Percentiles rank a stretch among this genome's conserved stretches.
These are phyloP conservation scores for Andrena bicolor DNA, from an alignment of 2,888 invertebrate genomes.

Conservation along the genomic window DNA sequence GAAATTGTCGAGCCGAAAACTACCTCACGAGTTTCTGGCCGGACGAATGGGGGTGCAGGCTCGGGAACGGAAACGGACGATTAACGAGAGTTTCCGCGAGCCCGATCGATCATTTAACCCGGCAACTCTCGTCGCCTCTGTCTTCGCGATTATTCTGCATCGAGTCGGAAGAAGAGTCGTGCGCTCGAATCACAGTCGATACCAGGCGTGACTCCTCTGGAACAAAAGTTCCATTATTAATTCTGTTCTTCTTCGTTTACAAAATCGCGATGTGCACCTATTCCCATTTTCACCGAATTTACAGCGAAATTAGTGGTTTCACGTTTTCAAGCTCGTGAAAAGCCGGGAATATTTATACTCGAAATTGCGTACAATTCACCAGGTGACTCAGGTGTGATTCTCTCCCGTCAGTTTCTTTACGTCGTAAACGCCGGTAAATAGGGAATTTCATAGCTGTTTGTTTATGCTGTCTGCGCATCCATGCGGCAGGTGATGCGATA, in stretches of 20 bases:
- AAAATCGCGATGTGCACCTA: too few relatives aligned
- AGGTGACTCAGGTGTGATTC: not conserved
- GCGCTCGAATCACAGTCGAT: slow-evolving; percentile 49
- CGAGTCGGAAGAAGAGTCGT: slow-evolving; percentile 61
- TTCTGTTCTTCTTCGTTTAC: too few relatives aligned
- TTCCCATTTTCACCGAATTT: too few relatives aligned
- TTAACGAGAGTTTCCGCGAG: slow-evolving; percentile 78
- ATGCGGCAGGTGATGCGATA: not conserved
- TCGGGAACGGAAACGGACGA: slow-evolving; percentile 74
- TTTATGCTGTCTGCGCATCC: not conserved
- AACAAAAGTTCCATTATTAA: too few relatives aligned
- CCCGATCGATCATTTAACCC: slow-evolving; percentile 75
- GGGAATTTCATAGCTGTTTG: not conserved
- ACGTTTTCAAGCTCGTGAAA: too few relatives aligned
- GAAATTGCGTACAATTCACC: not conserved
- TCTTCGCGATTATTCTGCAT: slow-evolving; percentile 60
- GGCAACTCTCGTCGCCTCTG: slow-evolving; percentile 43
- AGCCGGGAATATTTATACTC: not conserved
- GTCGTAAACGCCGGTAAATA: not conserved
- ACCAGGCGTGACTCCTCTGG: not conserved
- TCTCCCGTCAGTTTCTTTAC: not conserved
- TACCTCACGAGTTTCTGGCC: slow-evolving; percentile 66
- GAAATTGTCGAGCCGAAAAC: slow-evolving; percentile 68
- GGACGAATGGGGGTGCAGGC: slow-evolving; percentile 28
- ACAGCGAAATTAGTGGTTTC: too few relatives aligned